Evolutionary conservation across 2,888 invertebrate species (phyloP).

Genomic region (Chaitophorus viminalis): DNA sequence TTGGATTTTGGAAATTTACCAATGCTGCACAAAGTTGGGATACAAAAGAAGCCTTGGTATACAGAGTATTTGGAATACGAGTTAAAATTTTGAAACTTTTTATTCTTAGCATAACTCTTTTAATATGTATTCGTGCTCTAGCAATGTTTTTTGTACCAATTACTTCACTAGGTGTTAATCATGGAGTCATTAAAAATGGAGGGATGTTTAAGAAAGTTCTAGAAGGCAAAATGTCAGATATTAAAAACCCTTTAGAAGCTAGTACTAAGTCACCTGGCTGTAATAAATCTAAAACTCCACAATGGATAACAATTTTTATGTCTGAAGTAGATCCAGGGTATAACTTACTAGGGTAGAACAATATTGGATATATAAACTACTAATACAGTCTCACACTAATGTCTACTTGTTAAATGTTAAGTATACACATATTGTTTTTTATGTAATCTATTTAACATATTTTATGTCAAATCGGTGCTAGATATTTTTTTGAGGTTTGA

Average conservation of each 20-base stretch:
- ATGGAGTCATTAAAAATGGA: constrained; percentile 32
- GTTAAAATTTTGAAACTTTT: constrained; percentile 45
- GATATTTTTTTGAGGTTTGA: too few species aligned
- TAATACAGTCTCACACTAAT: too few species aligned
- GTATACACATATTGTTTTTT: too few species aligned
- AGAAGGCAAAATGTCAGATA: constrained; percentile 48
- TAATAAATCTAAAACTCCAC: constrained; percentile 33
- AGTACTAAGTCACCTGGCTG: constrained; percentile 45
- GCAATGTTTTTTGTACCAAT: constrained; percentile 32
- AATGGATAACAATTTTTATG: constrained; percentile 34
- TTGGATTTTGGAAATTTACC: constrained; percentile 44
- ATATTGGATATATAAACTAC: too few species aligned
- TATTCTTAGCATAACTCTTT: not conserved
- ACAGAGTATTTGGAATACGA: constrained; percentile 34
- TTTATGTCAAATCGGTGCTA: too few species aligned
- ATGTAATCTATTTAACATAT: too few species aligned
- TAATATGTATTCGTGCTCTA: constrained; percentile 49
- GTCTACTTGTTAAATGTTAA: too few species aligned
- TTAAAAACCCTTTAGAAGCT: constrained; percentile 60
- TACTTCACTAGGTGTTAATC: constrained; percentile 49
- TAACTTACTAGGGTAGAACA: constrained; percentile 64
- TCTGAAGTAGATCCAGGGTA: constrained; percentile 65
- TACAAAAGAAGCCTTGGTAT: constrained; percentile 11
- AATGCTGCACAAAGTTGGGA: constrained; percentile 58
- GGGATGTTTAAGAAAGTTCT: constrained; percentile 41